Evolutionary conservation across 2,888 invertebrate species (phyloP).

Genomic region (Antheraea yamamai): DNA sequence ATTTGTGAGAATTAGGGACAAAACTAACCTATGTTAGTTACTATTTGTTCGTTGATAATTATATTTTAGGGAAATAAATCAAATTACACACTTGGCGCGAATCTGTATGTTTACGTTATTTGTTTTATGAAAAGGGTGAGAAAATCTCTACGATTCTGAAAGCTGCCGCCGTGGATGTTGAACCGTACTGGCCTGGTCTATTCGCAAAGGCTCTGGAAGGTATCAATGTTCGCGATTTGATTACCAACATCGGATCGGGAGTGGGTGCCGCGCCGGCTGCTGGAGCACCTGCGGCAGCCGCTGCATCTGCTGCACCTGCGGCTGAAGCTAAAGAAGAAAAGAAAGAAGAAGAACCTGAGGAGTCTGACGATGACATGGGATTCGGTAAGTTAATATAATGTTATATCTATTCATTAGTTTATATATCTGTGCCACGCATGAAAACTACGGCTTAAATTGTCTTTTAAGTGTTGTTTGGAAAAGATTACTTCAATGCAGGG

Average conservation of each 20-base stretch:
- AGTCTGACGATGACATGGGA: slow-evolving; percentile 96
- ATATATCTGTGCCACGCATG: background rate
- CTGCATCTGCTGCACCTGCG: slow-evolving; percentile 89
- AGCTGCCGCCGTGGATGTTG: slow-evolving; percentile 97
- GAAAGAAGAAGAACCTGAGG: slow-evolving; percentile 90
- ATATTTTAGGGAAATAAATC: slow-evolving; percentile 25
- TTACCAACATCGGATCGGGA: slow-evolving; percentile 91
- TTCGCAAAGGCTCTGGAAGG: slow-evolving; percentile 98
- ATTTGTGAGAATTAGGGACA: background rate
- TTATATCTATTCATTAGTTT: background rate
- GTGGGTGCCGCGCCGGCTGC: slow-evolving; percentile 86
- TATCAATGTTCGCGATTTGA: slow-evolving; percentile 94
- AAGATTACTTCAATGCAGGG: no score
- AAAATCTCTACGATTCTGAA: slow-evolving; percentile 98
- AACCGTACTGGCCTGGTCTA: slow-evolving; percentile 99
- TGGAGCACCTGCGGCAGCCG: slow-evolving; percentile 87
- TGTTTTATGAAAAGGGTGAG: slow-evolving; percentile 86
- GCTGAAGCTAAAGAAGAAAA: slow-evolving; percentile 84
- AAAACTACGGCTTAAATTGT: background rate
- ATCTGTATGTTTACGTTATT: slow-evolving; percentile 13
- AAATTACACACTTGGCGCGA: slow-evolving; percentile 21
- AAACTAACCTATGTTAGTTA: background rate
- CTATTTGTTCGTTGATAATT: background rate
- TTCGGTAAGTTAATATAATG: slow-evolving; percentile 84
- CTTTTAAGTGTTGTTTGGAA: no score